phyloP scores from a whole-genome alignment of 2,797 vertebrate genomes.

The Sitta carolinensis region DNA sequence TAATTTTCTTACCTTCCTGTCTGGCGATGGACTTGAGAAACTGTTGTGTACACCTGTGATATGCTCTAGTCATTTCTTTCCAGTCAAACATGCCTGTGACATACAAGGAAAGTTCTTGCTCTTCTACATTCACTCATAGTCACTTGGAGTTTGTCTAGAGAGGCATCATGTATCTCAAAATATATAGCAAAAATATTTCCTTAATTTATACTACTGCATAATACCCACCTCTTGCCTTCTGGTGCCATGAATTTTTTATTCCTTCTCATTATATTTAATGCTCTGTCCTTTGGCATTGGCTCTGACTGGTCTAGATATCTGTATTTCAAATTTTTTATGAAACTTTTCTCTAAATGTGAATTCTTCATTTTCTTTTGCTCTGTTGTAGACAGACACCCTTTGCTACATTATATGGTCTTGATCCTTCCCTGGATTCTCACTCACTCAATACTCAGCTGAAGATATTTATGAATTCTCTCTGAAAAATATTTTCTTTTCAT shows the following conservation, averaged over 20 bases:
- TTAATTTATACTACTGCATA: background rate
- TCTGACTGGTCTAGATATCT: background rate
- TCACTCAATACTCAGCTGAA: background rate
- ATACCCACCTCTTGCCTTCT: background rate
- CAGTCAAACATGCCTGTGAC: background rate
- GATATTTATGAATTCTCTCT: background rate
- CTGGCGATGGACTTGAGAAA: background rate
- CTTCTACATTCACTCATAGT: background rate
- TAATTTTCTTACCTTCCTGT: background rate
- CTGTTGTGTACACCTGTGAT: background rate
- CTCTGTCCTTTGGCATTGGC: background rate
- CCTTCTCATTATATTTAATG: background rate
- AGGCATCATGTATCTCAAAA: background rate
- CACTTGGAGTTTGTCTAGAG: background rate
- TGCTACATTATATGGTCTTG: background rate
- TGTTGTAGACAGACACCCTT: background rate
- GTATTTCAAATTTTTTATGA: background rate
- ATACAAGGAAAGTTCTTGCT: background rate
- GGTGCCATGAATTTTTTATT: background rate
- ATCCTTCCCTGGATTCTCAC: background rate
- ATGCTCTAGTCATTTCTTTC: accelerated
- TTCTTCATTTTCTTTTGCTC: background rate
- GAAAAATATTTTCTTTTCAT: background rate
- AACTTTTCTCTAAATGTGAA: background rate
- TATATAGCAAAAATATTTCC: background rate